Conservation (phyloP, 2,888 invertebrate genomes). For the Stratiomys singularior region DNA sequence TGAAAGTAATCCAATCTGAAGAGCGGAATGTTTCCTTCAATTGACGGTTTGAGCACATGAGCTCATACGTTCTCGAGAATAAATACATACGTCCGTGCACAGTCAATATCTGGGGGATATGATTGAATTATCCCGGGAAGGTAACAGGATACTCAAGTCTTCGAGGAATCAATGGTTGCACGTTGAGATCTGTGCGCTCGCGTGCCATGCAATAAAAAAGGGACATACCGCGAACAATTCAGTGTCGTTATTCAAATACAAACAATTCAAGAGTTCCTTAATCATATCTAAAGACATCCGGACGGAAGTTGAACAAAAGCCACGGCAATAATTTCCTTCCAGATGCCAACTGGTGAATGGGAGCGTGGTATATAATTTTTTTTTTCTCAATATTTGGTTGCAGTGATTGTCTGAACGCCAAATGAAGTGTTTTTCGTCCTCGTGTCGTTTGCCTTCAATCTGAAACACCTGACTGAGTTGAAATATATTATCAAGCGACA, state of each 20-base stretch:
- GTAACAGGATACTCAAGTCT: constrained; percentile 39
- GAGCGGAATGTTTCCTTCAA: constrained; percentile 17
- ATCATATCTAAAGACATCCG: constrained; percentile 41
- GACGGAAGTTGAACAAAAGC: constrained; percentile 46
- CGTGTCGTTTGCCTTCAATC: constrained; percentile 10
- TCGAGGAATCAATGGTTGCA: constrained; percentile 10
- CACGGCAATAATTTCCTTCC: constrained; percentile 44
- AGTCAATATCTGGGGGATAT: not conserved
- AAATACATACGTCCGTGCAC: not conserved
- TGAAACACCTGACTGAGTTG: constrained; percentile 23
- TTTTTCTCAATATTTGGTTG: too few relatives aligned
- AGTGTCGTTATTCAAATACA: constrained; percentile 26
- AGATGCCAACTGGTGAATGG: constrained; percentile 23
- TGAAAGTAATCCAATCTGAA: constrained; percentile 48
- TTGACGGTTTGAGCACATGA: constrained; percentile 20
- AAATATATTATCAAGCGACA: not conserved
- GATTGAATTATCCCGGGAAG: constrained; percentile 24
- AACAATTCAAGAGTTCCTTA: constrained; percentile 37
- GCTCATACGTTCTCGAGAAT: not conserved
- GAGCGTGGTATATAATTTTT: constrained; percentile 25
- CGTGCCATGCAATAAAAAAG: constrained; percentile 38
- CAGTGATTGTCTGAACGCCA: constrained; percentile 26
- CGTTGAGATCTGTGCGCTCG: constrained; percentile 11
- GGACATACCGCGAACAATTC: constrained; percentile 31
- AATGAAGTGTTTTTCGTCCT: constrained; percentile 35